Evolutionary conservation across 2,888 invertebrate genomes (phyloP).

Genomic region (Athripsodes cinereus): DNA sequence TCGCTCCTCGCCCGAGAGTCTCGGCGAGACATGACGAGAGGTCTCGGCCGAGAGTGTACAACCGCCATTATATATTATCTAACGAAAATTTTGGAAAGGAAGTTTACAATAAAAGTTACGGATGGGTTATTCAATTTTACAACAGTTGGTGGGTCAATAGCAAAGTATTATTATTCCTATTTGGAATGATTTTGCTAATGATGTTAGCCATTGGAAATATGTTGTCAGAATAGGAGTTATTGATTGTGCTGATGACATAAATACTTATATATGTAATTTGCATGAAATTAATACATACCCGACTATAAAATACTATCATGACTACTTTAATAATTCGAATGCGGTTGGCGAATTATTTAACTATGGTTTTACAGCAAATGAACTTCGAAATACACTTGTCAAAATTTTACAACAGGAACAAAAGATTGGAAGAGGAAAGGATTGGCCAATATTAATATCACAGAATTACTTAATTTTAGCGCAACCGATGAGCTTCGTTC

Average conservation of each 20-base stretch:
- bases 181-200: constrained; percentile 73
- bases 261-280: constrained; percentile 79
- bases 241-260: constrained; percentile 80
- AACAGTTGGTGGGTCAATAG: constrained; percentile 97
- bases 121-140: constrained; percentile 87
- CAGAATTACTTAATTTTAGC: constrained; percentile 46
- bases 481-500: constrained; percentile 49
- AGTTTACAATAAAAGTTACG: constrained; percentile 57
- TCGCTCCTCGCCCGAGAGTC: no score
- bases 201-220: constrained; percentile 63
- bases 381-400: constrained; percentile 53
- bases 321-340: constrained; percentile 52
- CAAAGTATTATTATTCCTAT: constrained; percentile 82
- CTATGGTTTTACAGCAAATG: constrained; percentile 49
- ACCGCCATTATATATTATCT: no score
- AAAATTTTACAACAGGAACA: constrained; percentile 56
- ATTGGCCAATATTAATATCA: constrained; percentile 62
- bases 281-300: constrained; percentile 90
- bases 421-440: constrained; percentile 46
- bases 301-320: constrained; percentile 70
- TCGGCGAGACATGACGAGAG: no score
- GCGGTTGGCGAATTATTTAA: constrained; percentile 57
- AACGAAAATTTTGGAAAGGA: constrained; percentile 59
- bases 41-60: no score
- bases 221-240: constrained; percentile 71